These are phyloP conservation scores for Phoebastria nigripes DNA, from an alignment of 2,797 vertebrate genomes.

Conservation along the genomic window DNA sequence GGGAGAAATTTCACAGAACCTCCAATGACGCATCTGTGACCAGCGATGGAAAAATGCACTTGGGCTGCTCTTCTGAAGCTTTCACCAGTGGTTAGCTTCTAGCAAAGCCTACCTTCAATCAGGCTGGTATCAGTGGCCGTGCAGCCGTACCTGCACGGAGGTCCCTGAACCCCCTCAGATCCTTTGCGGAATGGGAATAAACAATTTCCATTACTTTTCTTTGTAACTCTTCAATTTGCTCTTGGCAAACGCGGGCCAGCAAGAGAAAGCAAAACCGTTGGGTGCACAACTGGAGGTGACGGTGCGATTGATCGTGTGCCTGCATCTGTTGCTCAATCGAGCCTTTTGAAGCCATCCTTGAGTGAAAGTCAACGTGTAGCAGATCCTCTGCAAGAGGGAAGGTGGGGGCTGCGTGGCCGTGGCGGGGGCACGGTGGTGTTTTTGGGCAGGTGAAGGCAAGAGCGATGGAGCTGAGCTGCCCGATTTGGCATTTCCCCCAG, in stretches of 20 bases:
- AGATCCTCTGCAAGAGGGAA: not conserved
- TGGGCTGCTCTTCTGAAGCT: not conserved
- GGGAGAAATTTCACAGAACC: not conserved
- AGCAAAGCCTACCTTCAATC: not conserved
- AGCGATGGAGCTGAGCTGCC: not conserved
- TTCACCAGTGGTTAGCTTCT: not conserved
- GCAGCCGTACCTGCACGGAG: not conserved
- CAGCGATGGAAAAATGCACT: not conserved
- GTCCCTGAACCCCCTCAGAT: not conserved
- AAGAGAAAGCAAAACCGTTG: not conserved
- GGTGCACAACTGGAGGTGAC: not conserved
- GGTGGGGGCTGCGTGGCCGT: not conserved
- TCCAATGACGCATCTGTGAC: not conserved
- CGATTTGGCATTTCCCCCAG: not conserved
- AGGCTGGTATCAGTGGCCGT: not conserved
- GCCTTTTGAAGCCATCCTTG: not conserved
- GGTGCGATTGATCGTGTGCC: accelerated
- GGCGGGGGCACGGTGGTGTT: accelerated
- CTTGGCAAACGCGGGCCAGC: accelerated
- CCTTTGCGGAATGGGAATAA: not conserved
- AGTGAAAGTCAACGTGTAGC: not conserved
- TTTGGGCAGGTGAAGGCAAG: not conserved
- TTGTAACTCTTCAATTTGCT: not conserved
- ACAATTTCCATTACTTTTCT: not conserved
- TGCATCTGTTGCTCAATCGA: not conserved